Percentiles rank a stretch among this genome's conserved stretches.
Conservation (phyloP, 1,140 invertebrate species). For the Hyphantria cunea region DNA sequence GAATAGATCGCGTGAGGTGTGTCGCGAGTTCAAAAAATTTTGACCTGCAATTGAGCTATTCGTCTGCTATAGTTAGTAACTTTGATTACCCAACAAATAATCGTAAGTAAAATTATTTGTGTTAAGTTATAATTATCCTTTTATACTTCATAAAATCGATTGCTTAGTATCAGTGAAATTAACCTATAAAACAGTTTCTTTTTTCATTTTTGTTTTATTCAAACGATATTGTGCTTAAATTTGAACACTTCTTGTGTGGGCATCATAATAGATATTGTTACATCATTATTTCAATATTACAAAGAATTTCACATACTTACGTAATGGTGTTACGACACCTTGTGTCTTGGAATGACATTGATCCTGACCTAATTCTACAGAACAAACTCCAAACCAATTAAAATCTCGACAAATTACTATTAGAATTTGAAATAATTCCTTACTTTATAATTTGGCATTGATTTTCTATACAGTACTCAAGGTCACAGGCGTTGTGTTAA, state of each 20-base stretch:
- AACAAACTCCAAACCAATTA: constrained; percentile 21
- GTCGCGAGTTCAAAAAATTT: constrained; percentile 16
- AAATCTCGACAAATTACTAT: too few species aligned
- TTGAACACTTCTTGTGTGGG: too few species aligned
- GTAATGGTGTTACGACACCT: constrained; percentile 71
- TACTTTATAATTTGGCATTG: too few species aligned
- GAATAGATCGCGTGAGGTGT: constrained; percentile 10
- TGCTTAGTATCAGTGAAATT: background rate
- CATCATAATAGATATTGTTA: background rate
- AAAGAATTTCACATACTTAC: constrained; percentile 48
- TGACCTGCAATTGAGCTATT: constrained; percentile 9
- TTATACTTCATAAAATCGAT: too few species aligned
- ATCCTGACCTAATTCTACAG: constrained; percentile 60
- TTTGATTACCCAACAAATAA: background rate
- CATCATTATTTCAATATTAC: background rate
- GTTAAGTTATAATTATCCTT: background rate
- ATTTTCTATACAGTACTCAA: too few species aligned
- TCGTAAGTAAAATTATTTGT: background rate
- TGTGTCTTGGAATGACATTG: constrained; percentile 70
- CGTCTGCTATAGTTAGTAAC: background rate
- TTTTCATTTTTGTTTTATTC: too few species aligned
- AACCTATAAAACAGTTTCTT: too few species aligned
- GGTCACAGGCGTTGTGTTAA: too few species aligned
- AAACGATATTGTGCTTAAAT: too few species aligned
- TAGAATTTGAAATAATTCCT: too few species aligned